These are phyloP conservation scores for Heteractis magnifica DNA, from an alignment of 92 coral and sea anemone species.

Conservation along the genomic window DNA sequence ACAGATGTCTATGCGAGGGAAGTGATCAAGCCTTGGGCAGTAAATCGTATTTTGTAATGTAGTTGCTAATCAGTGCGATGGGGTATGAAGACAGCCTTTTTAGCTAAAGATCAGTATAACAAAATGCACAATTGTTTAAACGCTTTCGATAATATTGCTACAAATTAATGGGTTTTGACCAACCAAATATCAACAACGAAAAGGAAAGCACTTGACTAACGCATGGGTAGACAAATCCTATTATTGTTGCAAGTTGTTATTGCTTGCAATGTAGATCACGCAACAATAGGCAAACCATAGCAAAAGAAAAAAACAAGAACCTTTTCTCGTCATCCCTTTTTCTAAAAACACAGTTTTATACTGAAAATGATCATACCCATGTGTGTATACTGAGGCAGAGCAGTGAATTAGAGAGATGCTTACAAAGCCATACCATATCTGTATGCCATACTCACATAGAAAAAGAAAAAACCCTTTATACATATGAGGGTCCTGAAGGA, in stretches of 20 bases:
- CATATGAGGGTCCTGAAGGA: no score
- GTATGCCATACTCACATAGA: no score
- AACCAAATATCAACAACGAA: slow-evolving; percentile 10
- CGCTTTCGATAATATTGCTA: slow-evolving; percentile 13
- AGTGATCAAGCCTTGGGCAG: background rate
- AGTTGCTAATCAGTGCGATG: background rate
- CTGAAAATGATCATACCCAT: no score
- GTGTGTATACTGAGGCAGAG: no score
- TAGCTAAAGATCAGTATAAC: background rate
- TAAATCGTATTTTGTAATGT: background rate
- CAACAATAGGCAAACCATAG: background rate
- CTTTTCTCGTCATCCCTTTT: background rate
- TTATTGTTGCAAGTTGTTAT: background rate
- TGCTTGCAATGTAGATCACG: background rate
- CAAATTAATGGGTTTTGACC: slow-evolving; percentile 14
- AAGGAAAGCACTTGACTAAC: background rate
- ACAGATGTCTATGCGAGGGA: background rate
- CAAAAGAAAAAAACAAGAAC: background rate
- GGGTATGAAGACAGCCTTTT: background rate
- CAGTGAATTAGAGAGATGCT: no score
- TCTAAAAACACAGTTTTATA: background rate
- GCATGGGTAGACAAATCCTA: background rate
- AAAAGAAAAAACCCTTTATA: no score
- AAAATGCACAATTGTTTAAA: slow-evolving; percentile 12
- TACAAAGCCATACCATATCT: no score